A percentile compares a stretch with the other conserved stretches of the same genome.
Conservation (phyloP, 2,113 vertebrate species). For the Solea senegalensis region DNA sequence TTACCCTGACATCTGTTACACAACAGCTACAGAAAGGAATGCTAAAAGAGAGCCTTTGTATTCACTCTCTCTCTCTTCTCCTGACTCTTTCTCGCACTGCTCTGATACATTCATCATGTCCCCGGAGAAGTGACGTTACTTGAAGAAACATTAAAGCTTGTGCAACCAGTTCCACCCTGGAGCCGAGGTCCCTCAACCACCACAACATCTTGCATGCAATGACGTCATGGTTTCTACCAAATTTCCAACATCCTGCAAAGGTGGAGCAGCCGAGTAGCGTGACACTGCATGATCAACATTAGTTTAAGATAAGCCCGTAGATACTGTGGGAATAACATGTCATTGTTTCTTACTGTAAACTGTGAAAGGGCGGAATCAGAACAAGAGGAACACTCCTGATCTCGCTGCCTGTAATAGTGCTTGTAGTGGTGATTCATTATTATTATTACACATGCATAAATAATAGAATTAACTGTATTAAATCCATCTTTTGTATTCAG, state of each 20-base stretch:
- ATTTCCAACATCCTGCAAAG: conserved; percentile 26
- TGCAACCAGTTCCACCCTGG: conserved; percentile 53
- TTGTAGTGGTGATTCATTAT: no score
- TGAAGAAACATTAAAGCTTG: conserved; percentile 46
- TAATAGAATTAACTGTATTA: no score
- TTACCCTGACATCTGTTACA: conserved; percentile 44
- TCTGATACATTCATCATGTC: conserved; percentile 61
- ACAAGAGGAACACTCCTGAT: no score
- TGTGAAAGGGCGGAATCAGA: no score
- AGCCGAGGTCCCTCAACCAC: conserved; percentile 48
- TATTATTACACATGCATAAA: no score
- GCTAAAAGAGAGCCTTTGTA: conserved; percentile 42
- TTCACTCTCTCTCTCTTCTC: conserved; percentile 35
- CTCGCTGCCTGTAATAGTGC: no score
- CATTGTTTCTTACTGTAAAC: no score
- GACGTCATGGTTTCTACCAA: conserved; percentile 49
- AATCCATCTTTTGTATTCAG: no score
- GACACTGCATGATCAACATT: no score
- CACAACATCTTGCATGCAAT: conserved; percentile 52
- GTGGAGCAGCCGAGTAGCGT: not conserved
- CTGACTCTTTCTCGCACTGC: conserved; percentile 48
- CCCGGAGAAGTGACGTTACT: conserved; percentile 57
- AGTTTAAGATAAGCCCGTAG: no score
- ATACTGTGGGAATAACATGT: no score
- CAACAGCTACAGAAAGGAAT: conserved; percentile 37